Conservation (phyloP, 92 coral and sea anemone species). For the Muricea muricata region DNA sequence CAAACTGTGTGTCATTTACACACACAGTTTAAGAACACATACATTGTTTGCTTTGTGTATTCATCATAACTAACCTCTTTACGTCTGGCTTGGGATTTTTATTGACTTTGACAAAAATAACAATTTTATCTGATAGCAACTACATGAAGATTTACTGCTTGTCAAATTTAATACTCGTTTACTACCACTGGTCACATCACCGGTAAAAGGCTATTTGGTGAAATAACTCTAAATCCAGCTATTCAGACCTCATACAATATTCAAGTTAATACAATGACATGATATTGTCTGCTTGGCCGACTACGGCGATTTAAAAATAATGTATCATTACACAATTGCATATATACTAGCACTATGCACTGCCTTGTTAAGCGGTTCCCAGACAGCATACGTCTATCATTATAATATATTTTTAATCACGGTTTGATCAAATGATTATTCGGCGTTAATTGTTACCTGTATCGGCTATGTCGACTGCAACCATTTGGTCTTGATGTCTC, state of each 20-base stretch:
- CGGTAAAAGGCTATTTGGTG: too few relatives aligned
- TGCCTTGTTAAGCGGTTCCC: too few relatives aligned
- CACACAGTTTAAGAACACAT: not conserved
- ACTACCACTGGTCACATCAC: too few relatives aligned
- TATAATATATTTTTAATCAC: not conserved
- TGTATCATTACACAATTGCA: not conserved
- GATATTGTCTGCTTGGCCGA: not conserved
- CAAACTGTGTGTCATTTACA: not conserved
- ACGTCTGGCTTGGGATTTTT: not conserved
- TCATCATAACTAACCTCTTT: not conserved
- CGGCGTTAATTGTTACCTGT: constrained; percentile 25
- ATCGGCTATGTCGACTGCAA: not conserved
- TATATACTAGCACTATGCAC: too few relatives aligned
- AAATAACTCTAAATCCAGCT: too few relatives aligned
- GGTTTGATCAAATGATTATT: not conserved
- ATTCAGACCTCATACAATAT: not conserved
- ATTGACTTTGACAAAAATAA: not conserved
- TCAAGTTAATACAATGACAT: not conserved
- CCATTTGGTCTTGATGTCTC: not conserved
- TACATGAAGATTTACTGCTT: not conserved
- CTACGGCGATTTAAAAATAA: not conserved
- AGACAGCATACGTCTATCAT: too few relatives aligned
- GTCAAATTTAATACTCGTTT: too few relatives aligned
- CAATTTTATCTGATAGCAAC: not conserved
- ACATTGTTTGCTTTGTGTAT: constrained; percentile 1